Evolutionary conservation across 1,140 invertebrate species (phyloP), one percentile per base, ranked within the genome.

Genomic region (Teleopsis dalmanni): DNA sequence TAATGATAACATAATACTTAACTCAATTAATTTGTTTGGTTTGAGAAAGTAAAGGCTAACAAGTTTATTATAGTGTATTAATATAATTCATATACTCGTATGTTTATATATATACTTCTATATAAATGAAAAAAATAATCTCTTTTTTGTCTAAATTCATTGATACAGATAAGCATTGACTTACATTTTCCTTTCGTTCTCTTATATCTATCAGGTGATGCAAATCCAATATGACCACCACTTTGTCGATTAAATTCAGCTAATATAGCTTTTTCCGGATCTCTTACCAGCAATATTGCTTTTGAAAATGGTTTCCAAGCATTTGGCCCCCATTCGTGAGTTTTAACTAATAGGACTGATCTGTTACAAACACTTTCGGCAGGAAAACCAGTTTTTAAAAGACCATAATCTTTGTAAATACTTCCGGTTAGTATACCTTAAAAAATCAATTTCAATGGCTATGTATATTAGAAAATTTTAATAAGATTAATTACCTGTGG

Each of bases 261-360:
- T 50, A 81, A 75, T 48, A 88, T 85, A 3, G 84, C 80, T 58
- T 81, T 75, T 49, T 78, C 79, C 14, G 86, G 85, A 50, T 84
- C 78, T 26, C 86, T 71, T 11, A 88, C 78, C 25, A 88, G 62
- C 14, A 88, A 65, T 34, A 88, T 75, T 3, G 83, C 84, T 50
- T 79, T 79, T 29, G 75, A 69, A 63, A 84, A 88, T 14, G 74
- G 75, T 18, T 71, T 62, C 43, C 78, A 66, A 1, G 81, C 79
- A 19, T 68, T 57, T 10, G 74, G 64, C 13, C 84, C 84, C 67
- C 77, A 82, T 61, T 86, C 83, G 70, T 90, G 87, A 2, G 87
- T 89, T 72, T 90, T 90, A 11, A 89, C 83, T 21, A 87, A 76
- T 23, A 88, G 66, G 11, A 82, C 86, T n/a, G 84, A 83, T 14